Evolutionary conservation across 2,888 invertebrate species (phyloP).

Genomic region (Cosmia pyralina): DNA sequence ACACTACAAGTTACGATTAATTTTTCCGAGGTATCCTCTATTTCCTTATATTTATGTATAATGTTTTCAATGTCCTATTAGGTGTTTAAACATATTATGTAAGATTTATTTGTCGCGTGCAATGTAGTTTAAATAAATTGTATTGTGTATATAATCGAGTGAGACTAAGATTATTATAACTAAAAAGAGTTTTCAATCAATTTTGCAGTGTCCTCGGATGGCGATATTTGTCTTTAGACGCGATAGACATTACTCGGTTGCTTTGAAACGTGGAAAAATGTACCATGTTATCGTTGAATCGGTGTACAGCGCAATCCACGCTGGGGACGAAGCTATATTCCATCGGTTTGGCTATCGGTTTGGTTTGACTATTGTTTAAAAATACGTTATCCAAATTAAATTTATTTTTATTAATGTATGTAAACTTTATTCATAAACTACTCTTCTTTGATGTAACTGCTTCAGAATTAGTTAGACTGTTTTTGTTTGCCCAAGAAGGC

Average conservation of each 20-base stretch:
- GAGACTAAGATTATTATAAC: conserved; percentile 54
- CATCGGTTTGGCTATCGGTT: no score
- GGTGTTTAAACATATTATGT: conserved; percentile 51
- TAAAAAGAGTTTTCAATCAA: conserved; percentile 43
- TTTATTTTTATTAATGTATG: no score
- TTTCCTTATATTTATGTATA: conserved; percentile 49
- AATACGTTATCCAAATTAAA: no score
- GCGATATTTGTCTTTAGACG: conserved; percentile 23
- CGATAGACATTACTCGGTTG: not conserved
- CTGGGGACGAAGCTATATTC: no score
- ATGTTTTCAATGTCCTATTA: conserved; percentile 60
- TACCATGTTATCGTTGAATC: not conserved
- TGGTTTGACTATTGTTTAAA: no score
- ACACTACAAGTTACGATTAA: conserved; percentile 30
- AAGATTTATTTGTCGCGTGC: conserved; percentile 79
- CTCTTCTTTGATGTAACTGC: no score
- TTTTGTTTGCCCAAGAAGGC: no score
- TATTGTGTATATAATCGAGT: conserved; percentile 62
- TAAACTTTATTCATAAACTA: no score
- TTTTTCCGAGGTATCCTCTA: conserved; percentile 58
- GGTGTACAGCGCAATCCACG: no score
- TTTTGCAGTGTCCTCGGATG: conserved; percentile 52
- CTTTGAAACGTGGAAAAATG: not conserved
- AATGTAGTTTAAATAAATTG: conserved; percentile 77
- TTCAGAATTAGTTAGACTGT: no score